Evolutionary conservation across 2,113 vertebrate genomes (phyloP).

Genomic region (Bujurquina vittata): DNA sequence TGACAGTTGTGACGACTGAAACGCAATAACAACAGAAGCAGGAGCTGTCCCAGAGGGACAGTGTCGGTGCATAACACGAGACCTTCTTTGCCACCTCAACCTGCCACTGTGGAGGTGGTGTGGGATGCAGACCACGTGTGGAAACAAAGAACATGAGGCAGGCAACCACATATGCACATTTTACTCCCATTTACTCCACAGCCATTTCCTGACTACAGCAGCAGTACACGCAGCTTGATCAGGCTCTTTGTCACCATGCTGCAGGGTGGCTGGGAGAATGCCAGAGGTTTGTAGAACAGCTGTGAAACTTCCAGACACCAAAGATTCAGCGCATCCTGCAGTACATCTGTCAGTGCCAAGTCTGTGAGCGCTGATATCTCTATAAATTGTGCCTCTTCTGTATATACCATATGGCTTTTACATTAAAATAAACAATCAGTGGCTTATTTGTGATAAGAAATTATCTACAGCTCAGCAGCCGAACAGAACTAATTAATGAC

Average conservation of each 20-base stretch:
- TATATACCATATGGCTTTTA: neutral
- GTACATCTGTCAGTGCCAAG: neutral
- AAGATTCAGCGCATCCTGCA: constrained; percentile 11
- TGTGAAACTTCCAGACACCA: constrained; percentile 12
- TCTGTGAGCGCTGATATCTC: neutral
- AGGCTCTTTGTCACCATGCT: constrained; percentile 5
- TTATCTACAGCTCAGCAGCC: neutral
- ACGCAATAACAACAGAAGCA: neutral
- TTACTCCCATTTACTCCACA: constrained; percentile 9
- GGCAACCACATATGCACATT: neutral
- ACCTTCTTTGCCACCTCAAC: neutral
- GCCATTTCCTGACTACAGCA: neutral
- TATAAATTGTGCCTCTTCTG: neutral
- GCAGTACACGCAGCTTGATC: neutral
- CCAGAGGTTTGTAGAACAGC: constrained; percentile 25
- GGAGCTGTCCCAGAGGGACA: neutral
- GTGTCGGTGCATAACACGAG: neutral
- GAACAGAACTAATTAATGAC: neutral
- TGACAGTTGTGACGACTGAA: neutral
- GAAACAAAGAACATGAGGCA: neutral
- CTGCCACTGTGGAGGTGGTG: neutral
- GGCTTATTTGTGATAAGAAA: constrained; percentile 1
- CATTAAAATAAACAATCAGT: neutral
- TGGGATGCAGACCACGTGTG: neutral
- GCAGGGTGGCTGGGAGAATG: constrained; percentile 15